Percentiles rank a stretch among this genome's conserved stretches.
These are phyloP conservation scores for Neopelma chrysocephalum DNA, from an alignment of 2,797 vertebrate species.

Conservation along the genomic window DNA sequence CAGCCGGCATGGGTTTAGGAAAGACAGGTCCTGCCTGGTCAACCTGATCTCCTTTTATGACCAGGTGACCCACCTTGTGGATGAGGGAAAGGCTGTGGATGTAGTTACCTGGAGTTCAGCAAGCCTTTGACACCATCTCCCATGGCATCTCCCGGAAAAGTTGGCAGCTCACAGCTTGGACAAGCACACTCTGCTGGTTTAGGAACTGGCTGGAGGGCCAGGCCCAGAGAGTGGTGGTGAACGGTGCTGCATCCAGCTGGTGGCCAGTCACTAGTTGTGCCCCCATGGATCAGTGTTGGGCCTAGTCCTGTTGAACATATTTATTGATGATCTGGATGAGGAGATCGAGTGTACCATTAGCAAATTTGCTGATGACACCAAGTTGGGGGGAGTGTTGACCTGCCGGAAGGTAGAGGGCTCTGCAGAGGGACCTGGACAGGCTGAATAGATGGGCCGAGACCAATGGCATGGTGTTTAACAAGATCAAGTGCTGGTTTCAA, in stretches of 20 bases:
- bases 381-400: not conserved
- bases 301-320: too few species aligned
- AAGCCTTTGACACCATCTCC: not conserved
- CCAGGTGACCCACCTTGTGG: too few species aligned
- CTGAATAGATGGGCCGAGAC: too few species aligned
- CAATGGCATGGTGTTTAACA: not conserved
- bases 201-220: not conserved
- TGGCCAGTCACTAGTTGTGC: too few species aligned
- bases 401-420: not conserved
- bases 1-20: not conserved
- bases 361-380: not conserved
- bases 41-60: not conserved
- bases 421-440: too few species aligned
- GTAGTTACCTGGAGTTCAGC: not conserved
- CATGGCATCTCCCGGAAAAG: not conserved
- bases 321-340: not conserved
- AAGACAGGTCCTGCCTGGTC: not conserved
- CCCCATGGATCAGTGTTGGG: not conserved
- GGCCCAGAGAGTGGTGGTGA: not conserved
- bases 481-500: not conserved
- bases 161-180: not conserved
- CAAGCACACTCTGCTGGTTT: not conserved
- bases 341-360: not conserved
- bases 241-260: not conserved
- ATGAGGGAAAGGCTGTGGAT: not conserved